A percentile compares a stretch with the other conserved stretches of the same genome.
Evolutionary conservation across 2,113 vertebrate species (phyloP).

Genomic region (Tragulus kanchil): DNA sequence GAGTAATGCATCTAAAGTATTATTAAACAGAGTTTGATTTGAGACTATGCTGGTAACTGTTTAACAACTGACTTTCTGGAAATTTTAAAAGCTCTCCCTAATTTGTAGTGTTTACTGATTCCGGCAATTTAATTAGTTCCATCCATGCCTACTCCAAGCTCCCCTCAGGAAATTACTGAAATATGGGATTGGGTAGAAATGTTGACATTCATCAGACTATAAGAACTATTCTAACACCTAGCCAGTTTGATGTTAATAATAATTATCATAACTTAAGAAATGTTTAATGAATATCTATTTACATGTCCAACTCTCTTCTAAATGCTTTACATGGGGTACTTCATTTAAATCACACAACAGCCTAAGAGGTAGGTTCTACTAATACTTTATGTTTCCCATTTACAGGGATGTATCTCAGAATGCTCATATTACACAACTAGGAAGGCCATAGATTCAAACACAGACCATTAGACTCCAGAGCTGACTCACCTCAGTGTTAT

Average conservation of each 20-base stretch:
- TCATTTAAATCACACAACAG: not conserved
- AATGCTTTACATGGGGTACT: not conserved
- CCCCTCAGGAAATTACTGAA: not conserved
- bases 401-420: not conserved
- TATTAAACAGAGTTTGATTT: not conserved
- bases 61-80: conserved; percentile 20
- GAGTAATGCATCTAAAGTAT: not conserved
- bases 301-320: not conserved
- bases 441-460: not conserved
- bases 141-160: not conserved
- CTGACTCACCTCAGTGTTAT: not conserved
- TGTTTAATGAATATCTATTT: not conserved
- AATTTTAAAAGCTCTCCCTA: not conserved
- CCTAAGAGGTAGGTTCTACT: not conserved
- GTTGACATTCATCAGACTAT: not conserved
- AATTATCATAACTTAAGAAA: not conserved
- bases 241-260: not conserved
- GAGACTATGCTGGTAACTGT: not conserved
- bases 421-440: not conserved
- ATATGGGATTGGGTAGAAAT: not conserved
- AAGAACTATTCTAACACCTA: not conserved
- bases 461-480: not conserved
- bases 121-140: not conserved
- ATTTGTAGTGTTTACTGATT: conserved; percentile 6
- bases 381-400: not conserved